These are phyloP conservation scores for Pheosia gnoma DNA, from an alignment of 2,888 invertebrate species.

Conservation along the genomic window DNA sequence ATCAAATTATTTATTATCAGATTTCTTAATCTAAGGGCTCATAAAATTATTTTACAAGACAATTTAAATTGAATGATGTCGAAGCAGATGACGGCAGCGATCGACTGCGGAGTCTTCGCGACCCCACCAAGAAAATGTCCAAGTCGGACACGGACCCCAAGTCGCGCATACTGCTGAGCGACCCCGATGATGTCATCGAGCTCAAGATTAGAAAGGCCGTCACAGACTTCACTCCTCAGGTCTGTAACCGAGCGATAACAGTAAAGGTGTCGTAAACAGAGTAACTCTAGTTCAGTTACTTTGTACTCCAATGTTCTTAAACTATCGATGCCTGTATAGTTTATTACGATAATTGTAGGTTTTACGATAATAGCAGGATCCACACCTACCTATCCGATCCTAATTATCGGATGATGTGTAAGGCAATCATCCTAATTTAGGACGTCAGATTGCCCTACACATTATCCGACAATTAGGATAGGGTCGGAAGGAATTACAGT, in stretches of 20 bases:
- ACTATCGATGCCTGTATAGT: no score
- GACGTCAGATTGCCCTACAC: no score
- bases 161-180: constrained; percentile 91
- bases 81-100: constrained; percentile 76
- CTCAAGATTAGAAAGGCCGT: constrained; percentile 91
- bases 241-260: constrained; percentile 29
- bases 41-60: neutral
- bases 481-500: no score
- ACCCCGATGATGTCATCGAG: constrained; percentile 73
- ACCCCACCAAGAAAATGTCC: constrained; percentile 98
- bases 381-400: no score
- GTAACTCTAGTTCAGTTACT: neutral
- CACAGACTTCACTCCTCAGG: constrained; percentile 93
- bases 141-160: constrained; percentile 94
- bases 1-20: neutral
- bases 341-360: no score
- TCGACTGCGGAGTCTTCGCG: constrained; percentile 91
- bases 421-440: no score
- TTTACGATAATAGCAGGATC: no score
- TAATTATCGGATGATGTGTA: no score
- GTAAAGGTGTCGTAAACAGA: neutral
- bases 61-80: no score
- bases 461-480: no score
- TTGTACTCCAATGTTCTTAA: neutral
- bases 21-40: neutral